Evolutionary conservation across 2,113 vertebrate genomes (phyloP).

Genomic region (Egretta garzetta): DNA sequence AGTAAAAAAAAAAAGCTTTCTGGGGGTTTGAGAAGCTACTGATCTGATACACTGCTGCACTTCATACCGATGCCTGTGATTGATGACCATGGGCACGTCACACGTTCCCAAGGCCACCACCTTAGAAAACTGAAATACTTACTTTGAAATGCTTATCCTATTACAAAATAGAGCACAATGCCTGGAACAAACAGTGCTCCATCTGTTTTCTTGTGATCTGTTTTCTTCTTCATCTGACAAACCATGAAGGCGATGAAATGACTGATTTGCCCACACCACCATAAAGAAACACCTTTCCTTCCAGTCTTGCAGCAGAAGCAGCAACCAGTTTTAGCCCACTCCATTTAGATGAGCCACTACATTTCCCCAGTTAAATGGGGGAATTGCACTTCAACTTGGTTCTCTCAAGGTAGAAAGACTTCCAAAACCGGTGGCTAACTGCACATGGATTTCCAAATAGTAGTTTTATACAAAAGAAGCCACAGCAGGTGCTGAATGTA

Average conservation of each 20-base stretch:
- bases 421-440: not conserved
- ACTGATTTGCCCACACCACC: not conserved
- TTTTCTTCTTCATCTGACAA: not conserved
- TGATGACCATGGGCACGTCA: not conserved
- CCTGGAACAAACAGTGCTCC: slow-evolving; percentile 1
- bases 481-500: not conserved
- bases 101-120: not conserved
- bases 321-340: not conserved
- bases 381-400: not conserved
- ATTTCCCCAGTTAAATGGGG: not conserved
- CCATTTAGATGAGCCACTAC: not conserved
- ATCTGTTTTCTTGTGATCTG: not conserved
- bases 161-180: not conserved
- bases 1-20: not conserved
- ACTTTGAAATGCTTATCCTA: not conserved
- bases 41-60: not conserved
- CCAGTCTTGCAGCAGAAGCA: not conserved
- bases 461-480: not conserved
- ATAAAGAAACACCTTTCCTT: not conserved
- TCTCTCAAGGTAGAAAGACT: not conserved
- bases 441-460: not conserved
- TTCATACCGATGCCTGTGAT: not conserved
- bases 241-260: not conserved
- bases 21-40: not conserved
- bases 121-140: not conserved